A percentile compares a stretch with the other conserved stretches of the same genome.
Evolutionary conservation across 2,888 invertebrate genomes (phyloP).

Genomic region (Unio delphinus): DNA sequence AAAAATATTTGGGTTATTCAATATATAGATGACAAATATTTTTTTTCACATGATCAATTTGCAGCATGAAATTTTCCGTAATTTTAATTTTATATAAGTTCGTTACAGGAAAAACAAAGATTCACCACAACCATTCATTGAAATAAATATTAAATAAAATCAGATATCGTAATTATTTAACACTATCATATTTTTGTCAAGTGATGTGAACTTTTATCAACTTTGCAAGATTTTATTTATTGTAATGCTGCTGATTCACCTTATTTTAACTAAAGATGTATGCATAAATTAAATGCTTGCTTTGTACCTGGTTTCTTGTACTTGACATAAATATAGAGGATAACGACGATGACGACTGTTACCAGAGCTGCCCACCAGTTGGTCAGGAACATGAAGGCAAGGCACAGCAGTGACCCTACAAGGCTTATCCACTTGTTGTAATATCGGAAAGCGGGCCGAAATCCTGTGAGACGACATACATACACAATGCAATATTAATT

Average conservation of each 20-base stretch:
- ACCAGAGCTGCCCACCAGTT: conserved; percentile 92
- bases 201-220: not conserved
- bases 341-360: conserved; percentile 86
- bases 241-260: not conserved
- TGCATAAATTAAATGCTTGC: not conserved
- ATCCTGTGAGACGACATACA: conserved; percentile 45
- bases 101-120: too few relatives aligned
- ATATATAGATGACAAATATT: too few relatives aligned
- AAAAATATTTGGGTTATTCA: too few relatives aligned
- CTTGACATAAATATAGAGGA: conserved; percentile 92
- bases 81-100: too few relatives aligned
- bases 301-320: conserved; percentile 88
- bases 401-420: conserved; percentile 70
- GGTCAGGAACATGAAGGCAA: conserved; percentile 93
- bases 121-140: not conserved
- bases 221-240: not conserved
- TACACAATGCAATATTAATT: too few relatives aligned
- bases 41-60: too few relatives aligned
- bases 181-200: not conserved
- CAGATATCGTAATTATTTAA: not conserved
- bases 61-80: too few relatives aligned
- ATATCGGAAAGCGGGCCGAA: conserved; percentile 70
- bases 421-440: conserved; percentile 71
- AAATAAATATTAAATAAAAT: not conserved
- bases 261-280: not conserved